Evolutionary conservation across 2,113 vertebrate species (phyloP), one percentile per base, ranked within the genome.

Genomic region (Empidonax traillii): DNA sequence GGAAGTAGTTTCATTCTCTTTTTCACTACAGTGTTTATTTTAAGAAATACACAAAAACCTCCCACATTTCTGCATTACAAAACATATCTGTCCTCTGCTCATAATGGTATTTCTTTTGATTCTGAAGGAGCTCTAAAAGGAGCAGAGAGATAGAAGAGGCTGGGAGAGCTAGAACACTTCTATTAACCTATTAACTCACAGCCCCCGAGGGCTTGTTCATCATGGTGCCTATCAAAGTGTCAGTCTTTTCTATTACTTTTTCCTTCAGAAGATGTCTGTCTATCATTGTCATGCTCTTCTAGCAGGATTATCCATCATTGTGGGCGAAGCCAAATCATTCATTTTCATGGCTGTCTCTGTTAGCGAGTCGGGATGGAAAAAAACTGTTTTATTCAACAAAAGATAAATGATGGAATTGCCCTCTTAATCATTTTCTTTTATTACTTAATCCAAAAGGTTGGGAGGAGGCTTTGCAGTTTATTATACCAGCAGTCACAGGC

Each of bases 361-460:
- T 87, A 97, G 85, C 1, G 8, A 75, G 78, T 51, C 22, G 21
- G 53, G 86, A 93, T 95, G 21, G 58, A 51, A 95, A 94, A 92
- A 84, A 21, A 9, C n/a, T 12, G 61, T 74, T 94, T 82, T 66
- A 65, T 94, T 93, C 52, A 91, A 91, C 46, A 73, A 90, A 95
- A 94, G 94, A 84, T 80, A 95, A 89, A 93, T 85, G 46, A 89
- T 77, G 55, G 89, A 75, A 91, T 96, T 83, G 80, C 80, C 46
- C 84, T 85, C 83, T 96, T 96, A 96, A 95, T 96, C 58, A 97
- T 92, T 96, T 97, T 71, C 77, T 95, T 95, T 93, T 95, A 95
- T 95, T 94, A 94, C 78, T 93, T 97, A 95, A 96, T 94, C 83
- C 93, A 85, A 96, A 88, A 91, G 85, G 90, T 46, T 92, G 89